A percentile compares a stretch with the other conserved stretches of the same genome.
Conservation (phyloP, 2,888 invertebrate species). For the Drosophila merina region DNA sequence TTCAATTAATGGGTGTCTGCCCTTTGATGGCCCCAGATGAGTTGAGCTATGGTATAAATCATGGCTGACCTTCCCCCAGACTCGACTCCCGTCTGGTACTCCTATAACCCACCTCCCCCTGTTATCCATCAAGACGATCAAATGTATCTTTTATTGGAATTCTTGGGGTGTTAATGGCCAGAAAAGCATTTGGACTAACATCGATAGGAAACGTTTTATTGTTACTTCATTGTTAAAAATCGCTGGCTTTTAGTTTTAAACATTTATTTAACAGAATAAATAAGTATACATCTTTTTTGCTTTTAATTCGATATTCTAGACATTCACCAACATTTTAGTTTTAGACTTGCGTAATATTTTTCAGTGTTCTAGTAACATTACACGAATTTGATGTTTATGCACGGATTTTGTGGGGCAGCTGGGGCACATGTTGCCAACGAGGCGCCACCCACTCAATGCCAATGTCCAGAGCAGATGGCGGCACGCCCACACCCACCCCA, state of each 20-base stretch:
- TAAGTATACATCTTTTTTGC: too few relatives aligned
- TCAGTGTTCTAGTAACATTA: slow-evolving; percentile 20
- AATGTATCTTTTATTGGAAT: slow-evolving; percentile 33
- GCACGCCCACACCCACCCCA: slow-evolving; percentile 14
- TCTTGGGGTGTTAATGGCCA: slow-evolving; percentile 44
- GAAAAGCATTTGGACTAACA: slow-evolving; percentile 22
- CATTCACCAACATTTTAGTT: too few relatives aligned
- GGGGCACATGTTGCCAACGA: slow-evolving; percentile 41
- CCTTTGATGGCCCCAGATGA: slow-evolving; percentile 38
- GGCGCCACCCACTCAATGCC: slow-evolving; percentile 61
- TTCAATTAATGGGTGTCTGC: slow-evolving; percentile 35
- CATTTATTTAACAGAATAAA: too few relatives aligned
- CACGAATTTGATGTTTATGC: slow-evolving; percentile 33
- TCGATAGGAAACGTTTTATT: slow-evolving; percentile 6
- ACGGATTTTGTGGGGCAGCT: slow-evolving; percentile 36
- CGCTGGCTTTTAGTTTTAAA: too few relatives aligned
- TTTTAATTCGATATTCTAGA: too few relatives aligned
- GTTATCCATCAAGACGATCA: slow-evolving; percentile 1
- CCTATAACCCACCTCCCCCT: neutral
- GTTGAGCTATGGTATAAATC: slow-evolving; percentile 52
- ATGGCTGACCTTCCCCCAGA: slow-evolving; percentile 48
- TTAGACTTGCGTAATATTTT: neutral
- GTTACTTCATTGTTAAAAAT: neutral
- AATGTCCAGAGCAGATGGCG: slow-evolving; percentile 35
- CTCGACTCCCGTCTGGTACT: slow-evolving; percentile 3